These are phyloP conservation scores for Tangara arthus DNA, from an alignment of 2,797 vertebrate genomes.

Conservation along the genomic window DNA sequence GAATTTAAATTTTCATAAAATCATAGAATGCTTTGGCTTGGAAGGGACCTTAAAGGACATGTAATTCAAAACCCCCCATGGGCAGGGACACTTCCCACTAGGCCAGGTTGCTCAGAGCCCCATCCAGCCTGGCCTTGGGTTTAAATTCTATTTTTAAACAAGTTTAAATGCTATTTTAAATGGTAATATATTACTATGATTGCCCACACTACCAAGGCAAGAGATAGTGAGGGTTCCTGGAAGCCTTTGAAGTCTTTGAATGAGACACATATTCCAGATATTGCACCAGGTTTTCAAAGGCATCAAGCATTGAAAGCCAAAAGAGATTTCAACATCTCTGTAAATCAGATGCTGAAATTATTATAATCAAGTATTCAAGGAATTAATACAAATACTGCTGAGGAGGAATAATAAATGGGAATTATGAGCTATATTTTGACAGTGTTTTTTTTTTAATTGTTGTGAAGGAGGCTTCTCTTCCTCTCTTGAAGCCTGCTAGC, in stretches of 20 bases:
- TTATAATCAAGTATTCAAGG: conserved; percentile 47
- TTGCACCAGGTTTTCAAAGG: background rate
- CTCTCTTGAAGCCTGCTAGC: background rate
- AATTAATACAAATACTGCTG: conserved; percentile 33
- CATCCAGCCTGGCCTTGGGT: background rate
- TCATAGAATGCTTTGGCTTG: background rate
- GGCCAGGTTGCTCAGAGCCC: background rate
- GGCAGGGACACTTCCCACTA: background rate
- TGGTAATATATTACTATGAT: background rate
- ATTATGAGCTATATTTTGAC: conserved; percentile 52
- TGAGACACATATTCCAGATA: background rate
- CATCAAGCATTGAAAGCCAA: background rate
- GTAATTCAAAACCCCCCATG: background rate
- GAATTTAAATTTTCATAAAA: background rate
- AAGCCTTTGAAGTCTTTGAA: background rate
- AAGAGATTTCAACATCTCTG: background rate
- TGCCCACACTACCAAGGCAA: background rate
- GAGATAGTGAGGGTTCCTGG: background rate
- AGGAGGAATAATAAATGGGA: conserved; percentile 28
- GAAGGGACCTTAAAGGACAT: background rate
- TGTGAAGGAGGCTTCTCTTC: conserved; percentile 9
- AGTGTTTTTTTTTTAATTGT: conserved; percentile 21
- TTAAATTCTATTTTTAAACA: background rate
- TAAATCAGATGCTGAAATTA: conserved; percentile 27
- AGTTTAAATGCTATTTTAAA: background rate